Percentiles rank a stretch among this genome's conserved stretches.
Conservation (phyloP, 1,140 invertebrate species). For the Nasonia giraulti region DNA sequence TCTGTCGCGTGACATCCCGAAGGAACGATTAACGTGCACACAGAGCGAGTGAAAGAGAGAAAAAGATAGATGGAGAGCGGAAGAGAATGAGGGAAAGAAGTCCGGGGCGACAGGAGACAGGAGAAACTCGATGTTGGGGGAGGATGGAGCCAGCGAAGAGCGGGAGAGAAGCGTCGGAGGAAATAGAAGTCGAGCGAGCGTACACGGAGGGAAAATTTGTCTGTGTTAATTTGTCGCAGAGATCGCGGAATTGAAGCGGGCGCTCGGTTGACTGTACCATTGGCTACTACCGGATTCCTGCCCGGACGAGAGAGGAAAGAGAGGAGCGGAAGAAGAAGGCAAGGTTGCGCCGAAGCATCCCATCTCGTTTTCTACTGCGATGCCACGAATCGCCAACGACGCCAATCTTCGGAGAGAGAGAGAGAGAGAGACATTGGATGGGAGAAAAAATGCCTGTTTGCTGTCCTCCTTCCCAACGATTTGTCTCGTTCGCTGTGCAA, state of each 20-base stretch:
- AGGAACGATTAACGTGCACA: conserved; percentile 49
- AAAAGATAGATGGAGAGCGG: not conserved
- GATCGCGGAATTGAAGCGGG: conserved; percentile 67
- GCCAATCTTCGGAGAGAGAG: conserved; percentile 46
- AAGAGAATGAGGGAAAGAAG: not conserved
- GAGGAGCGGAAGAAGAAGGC: not conserved
- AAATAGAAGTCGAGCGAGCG: conserved; percentile 11
- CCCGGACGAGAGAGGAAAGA: not conserved
- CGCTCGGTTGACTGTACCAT: conserved; percentile 64
- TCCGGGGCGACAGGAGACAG: conserved; percentile 17
- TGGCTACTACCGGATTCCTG: conserved; percentile 56
- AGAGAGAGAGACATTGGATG: conserved; percentile 13
- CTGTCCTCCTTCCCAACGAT: conserved; percentile 25
- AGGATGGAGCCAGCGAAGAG: not conserved
- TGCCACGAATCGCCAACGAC: conserved; percentile 58
- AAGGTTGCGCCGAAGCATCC: conserved; percentile 38
- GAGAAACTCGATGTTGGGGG: conserved; percentile 15
- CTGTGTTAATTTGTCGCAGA: conserved; percentile 68
- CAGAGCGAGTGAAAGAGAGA: not conserved
- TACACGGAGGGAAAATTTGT: conserved; percentile 65
- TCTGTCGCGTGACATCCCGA: conserved; percentile 47
- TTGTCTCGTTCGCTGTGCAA: conserved; percentile 36
- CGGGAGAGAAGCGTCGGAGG: not conserved
- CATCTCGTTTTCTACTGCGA: conserved; percentile 57
- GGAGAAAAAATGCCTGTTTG: conserved; percentile 32